Evolutionary conservation across 2,113 vertebrate genomes (phyloP), one percentile per base, ranked within the genome.

Genomic region (Lophura nycthemera): DNA sequence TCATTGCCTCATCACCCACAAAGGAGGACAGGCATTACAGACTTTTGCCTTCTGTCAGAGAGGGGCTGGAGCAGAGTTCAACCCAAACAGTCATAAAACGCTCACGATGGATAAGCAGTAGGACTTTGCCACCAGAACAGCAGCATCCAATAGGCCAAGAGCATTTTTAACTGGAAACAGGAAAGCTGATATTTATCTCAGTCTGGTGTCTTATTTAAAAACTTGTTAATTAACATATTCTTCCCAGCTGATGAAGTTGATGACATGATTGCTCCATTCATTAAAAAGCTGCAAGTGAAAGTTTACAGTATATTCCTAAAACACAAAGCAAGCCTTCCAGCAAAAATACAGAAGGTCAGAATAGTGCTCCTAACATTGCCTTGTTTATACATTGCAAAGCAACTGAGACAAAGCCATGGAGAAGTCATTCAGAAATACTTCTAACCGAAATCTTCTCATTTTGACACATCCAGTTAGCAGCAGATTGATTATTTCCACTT

Each of bases 401-500:
- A 94, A 52, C 3, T 17, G 45, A 77, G 29, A 76, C 7, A 73
- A 83, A 83, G 2, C 18, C n/a, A 36, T 20, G 2, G 18, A 11
- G 18, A 6, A 81, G 9, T 12, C 54, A 83, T 80, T 70, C n/a
- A 10, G 79, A 80, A 57, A 29, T 15, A 52, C 38, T 38, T 56
- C 34, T 14, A 74, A 50, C 16, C 48, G 70, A 45, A 83, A 32
- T 48, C 61, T 32, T 72, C 4, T 0, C 76, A 54, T 90, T 88
- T 83, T 96, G 86, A 95, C 77, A 88, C 38, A 20, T 60, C 43
- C 60, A 56, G 64, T 56, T 64, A 81, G 73, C 80, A 94, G 75
- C 40, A 90, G 89, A 92, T 65, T 76, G 72, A 88, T 80, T 83
- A 42, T 38, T 94, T 88, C 93, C 83, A 91, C 56, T 43, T 57